Percentiles rank a stretch among this genome's conserved stretches.
Conservation (phyloP, 2,888 invertebrate genomes). For the Aquatica leii region DNA sequence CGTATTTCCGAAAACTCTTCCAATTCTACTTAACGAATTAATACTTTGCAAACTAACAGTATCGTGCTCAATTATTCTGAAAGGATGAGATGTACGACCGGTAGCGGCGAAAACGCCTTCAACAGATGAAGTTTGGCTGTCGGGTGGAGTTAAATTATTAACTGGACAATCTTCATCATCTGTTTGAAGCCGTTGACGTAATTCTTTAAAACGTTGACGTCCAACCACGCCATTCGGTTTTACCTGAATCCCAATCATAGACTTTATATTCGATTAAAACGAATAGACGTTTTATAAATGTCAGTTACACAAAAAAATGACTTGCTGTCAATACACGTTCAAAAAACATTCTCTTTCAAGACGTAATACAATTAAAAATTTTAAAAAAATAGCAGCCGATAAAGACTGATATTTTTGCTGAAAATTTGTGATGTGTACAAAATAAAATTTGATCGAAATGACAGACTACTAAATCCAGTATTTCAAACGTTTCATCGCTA, state of each 20-base stretch:
- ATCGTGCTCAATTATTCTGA: slow-evolving; percentile 87
- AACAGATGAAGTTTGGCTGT: slow-evolving; percentile 79
- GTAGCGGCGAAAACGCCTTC: slow-evolving; percentile 77
- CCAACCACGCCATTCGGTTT: slow-evolving; percentile 58
- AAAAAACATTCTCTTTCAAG: no score
- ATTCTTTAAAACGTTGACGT: slow-evolving; percentile 81
- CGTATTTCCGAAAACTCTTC: slow-evolving; percentile 76
- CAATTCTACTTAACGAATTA: slow-evolving; percentile 85
- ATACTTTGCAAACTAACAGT: slow-evolving; percentile 88
- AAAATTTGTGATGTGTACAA: no score
- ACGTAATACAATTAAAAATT: no score
- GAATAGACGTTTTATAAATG: no score
- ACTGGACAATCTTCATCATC: slow-evolving; percentile 80
- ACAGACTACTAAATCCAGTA: no score
- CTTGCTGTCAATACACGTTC: no score
- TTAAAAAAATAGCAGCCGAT: no score
- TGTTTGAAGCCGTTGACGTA: slow-evolving; percentile 85
- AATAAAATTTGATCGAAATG: no score
- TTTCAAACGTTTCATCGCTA: no score
- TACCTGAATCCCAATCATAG: slow-evolving; percentile 30
- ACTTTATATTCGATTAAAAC: slow-evolving; percentile 20
- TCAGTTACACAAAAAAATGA: no score
- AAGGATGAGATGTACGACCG: slow-evolving; percentile 76
- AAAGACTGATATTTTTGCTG: no score
- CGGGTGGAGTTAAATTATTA: slow-evolving; percentile 70